These are phyloP conservation scores for Neelides folsomi DNA, from an alignment of 2,888 invertebrate species.

Conservation along the genomic window DNA sequence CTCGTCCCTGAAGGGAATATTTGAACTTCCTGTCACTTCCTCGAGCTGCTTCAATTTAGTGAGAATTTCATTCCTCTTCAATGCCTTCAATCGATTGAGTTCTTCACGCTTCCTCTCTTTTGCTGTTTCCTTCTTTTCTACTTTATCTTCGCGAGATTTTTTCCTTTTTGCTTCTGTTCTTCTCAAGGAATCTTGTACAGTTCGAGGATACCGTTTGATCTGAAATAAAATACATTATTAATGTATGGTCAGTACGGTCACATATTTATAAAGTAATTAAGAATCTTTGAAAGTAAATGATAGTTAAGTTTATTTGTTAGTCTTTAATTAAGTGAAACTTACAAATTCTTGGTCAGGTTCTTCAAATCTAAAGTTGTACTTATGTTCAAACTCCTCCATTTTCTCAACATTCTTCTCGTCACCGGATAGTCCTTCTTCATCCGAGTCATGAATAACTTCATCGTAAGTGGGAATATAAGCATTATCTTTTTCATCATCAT, in stretches of 20 bases:
- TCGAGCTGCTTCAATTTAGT: constrained; percentile 74
- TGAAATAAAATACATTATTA: constrained; percentile 35
- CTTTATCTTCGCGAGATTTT: constrained; percentile 59
- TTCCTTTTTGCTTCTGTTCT: constrained; percentile 65
- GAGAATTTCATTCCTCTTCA: constrained; percentile 78
- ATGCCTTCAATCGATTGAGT: constrained; percentile 67
- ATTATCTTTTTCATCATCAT: constrained; percentile 38
- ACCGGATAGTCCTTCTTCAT: constrained; percentile 49
- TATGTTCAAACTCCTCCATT: constrained; percentile 82
- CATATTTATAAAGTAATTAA: too few relatives aligned
- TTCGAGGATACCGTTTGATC: constrained; percentile 83
- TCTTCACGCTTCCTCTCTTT: constrained; percentile 72
- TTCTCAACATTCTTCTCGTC: constrained; percentile 67
- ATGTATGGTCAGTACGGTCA: constrained; percentile 3
- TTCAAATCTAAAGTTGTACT: constrained; percentile 91
- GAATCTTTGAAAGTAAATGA: neutral
- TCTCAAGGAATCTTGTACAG: constrained; percentile 67
- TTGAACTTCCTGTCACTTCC: constrained; percentile 72
- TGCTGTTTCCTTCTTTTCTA: constrained; percentile 60
- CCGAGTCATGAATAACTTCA: constrained; percentile 50
- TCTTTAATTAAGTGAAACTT: constrained; percentile 35
- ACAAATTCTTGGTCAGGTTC: constrained; percentile 88
- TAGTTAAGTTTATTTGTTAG: too few relatives aligned
- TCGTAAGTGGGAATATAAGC: constrained; percentile 49
- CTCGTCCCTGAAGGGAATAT: constrained; percentile 50